Evolutionary conservation across 2,113 vertebrate genomes (phyloP), one percentile per base, ranked within the genome.

Genomic region (Salvelinus alpinus): DNA sequence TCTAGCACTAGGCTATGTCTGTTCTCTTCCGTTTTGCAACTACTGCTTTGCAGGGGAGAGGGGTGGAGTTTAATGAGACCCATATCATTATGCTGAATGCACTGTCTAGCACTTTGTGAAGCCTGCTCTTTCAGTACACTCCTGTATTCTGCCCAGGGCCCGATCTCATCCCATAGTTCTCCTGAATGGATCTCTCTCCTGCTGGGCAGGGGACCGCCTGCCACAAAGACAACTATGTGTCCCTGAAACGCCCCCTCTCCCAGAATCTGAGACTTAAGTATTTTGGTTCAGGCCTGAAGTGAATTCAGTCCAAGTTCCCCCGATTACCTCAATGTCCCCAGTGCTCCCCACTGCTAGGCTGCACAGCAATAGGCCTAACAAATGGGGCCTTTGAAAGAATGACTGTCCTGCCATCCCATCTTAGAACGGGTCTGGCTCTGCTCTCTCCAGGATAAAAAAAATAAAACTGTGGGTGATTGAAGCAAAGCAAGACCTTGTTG

Each of bases 211-310:
- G 54, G 14, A 59, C 38, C 24, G 34, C 24, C 20, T 14, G 29
- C 54, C 34, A 86, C 78, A 86, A 87, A 82, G 80, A 64, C 57
- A 51, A 51, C 78, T 84, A 70, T 74, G 66, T 60, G 69, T 76
- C 75, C 59, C 34, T 70, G 70, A 51, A 71, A 68, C 67, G 11
- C 9, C 9, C 38, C 9, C 38, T 44, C 9, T 44, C 38, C 9
- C 38, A 44, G 11, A 44, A 3, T 44, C 38, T 86, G 76, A 88
- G 89, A 80, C 72, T 73, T 64, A 85, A 79, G 78, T 64, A 74
- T 88, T 83, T 54, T 82, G 73, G 78, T 80, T 54, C 27, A 62
- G 75, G 62, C 74, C 73, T 54, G 16, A 73, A 12, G 48, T 29
- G 16, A 34, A 64, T 25, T 11, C 24, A 27, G 14, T 25, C 14